Percentiles rank a stretch among this genome's conserved stretches.
Evolutionary conservation across 2,113 vertebrate species (phyloP).

Genomic region (Gasterosteus aculeatus): DNA sequence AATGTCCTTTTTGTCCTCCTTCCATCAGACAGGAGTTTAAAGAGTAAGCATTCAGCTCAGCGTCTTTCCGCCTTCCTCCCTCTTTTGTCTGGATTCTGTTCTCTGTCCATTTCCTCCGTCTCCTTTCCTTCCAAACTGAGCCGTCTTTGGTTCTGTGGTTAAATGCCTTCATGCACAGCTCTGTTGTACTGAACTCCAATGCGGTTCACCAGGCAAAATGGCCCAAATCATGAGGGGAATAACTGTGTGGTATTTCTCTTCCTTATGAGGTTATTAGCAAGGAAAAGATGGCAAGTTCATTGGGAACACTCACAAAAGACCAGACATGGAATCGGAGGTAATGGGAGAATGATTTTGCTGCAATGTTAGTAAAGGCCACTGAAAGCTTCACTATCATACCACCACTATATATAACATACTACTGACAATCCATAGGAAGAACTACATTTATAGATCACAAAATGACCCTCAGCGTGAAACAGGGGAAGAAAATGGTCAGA

Average conservation of each 20-base stretch:
- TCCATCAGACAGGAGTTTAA: not conserved
- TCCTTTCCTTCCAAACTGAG: slow-evolving; percentile 13
- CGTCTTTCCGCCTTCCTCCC: slow-evolving; percentile 3
- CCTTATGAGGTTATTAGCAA: slow-evolving; percentile 48
- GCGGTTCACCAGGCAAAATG: slow-evolving; percentile 62
- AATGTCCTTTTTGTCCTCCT: not conserved
- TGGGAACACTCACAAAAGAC: slow-evolving; percentile 9
- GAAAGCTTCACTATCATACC: not conserved
- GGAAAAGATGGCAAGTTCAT: slow-evolving; percentile 37
- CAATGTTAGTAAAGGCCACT: not conserved
- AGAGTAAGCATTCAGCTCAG: slow-evolving; percentile 24
- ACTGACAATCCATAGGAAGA: slow-evolving; percentile 7
- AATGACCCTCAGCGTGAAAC: slow-evolving; percentile 29
- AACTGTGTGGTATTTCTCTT: slow-evolving; percentile 56
- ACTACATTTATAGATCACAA: slow-evolving; percentile 37
- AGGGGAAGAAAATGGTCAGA: slow-evolving; percentile 4
- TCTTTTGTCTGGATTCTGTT: slow-evolving; percentile 25
- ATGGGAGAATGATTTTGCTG: not conserved
- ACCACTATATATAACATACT: not conserved
- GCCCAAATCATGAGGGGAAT: slow-evolving; percentile 55
- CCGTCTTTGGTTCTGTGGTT: slow-evolving; percentile 54
- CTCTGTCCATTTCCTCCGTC: slow-evolving; percentile 3
- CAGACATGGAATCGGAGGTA: not conserved
- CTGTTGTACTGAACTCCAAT: slow-evolving; percentile 54
- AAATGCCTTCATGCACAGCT: slow-evolving; percentile 64